Conservation (phyloP, 1,140 invertebrate species). For the Apis dorsata region DNA sequence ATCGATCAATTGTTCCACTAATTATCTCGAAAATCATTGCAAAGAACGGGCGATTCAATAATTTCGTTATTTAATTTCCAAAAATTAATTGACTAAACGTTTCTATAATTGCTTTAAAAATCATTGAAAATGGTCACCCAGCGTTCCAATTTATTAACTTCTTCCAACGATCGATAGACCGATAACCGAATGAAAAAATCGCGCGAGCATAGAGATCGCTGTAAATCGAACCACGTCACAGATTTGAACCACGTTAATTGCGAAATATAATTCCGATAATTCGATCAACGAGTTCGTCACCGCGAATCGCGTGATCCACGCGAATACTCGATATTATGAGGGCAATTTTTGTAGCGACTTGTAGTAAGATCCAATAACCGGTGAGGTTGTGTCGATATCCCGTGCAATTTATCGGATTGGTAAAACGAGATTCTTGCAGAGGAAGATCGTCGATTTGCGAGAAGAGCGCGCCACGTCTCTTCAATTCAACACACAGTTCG, state of each 20-base stretch:
- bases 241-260: conserved; percentile 8
- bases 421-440: conserved; percentile 21
- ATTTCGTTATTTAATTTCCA: not conserved
- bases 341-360: conserved; percentile 20
- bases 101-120: too few relatives aligned
- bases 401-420: conserved; percentile 16
- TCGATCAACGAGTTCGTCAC: conserved; percentile 8
- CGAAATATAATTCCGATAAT: conserved; percentile 50
- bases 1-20: not conserved
- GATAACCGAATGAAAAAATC: not conserved
- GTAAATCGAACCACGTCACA: not conserved
- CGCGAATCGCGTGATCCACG: not conserved
- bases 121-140: too few relatives aligned
- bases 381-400: not conserved
- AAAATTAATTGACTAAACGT: too few relatives aligned
- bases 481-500: not conserved
- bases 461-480: too few relatives aligned
- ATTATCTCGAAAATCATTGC: too few relatives aligned
- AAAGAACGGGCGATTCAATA: not conserved
- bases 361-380: conserved; percentile 35
- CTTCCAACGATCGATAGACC: not conserved
- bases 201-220: not conserved
- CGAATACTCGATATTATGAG: not conserved
- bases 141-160: not conserved
- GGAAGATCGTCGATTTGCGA: not conserved